phyloP scores from a whole-genome alignment of 2,888 invertebrate genomes.

The Apodemia hepburni region DNA sequence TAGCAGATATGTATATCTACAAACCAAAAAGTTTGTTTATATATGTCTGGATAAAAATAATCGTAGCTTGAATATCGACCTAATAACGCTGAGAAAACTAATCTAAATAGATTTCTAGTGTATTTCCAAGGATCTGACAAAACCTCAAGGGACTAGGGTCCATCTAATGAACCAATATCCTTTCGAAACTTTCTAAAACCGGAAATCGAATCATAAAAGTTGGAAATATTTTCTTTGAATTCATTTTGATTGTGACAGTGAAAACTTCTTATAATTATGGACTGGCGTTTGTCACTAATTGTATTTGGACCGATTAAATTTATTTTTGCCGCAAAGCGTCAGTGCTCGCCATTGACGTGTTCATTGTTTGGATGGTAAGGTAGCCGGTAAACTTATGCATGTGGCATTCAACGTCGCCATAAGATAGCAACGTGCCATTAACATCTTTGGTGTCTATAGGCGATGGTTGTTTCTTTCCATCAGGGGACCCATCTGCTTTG shows the following conservation, averaged over 20 bases:
- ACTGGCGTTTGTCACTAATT: neutral
- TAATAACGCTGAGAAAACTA: slow-evolving; percentile 1
- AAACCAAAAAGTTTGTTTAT: too few relatives aligned
- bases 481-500: too few relatives aligned
- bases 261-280: neutral
- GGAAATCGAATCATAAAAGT: slow-evolving; percentile 8
- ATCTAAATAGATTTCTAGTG: neutral
- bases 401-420: too few relatives aligned
- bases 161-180: slow-evolving; percentile 6
- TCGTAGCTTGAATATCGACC: neutral
- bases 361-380: too few relatives aligned
- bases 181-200: slow-evolving; percentile 6
- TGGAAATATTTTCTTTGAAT: slow-evolving; percentile 1
- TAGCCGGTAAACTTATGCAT: too few relatives aligned
- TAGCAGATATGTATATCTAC: too few relatives aligned
- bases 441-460: too few relatives aligned
- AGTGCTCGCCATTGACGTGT: too few relatives aligned
- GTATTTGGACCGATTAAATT: too few relatives aligned
- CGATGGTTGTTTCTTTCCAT: too few relatives aligned
- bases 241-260: neutral
- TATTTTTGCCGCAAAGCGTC: too few relatives aligned
- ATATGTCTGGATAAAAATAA: neutral
- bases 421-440: too few relatives aligned
- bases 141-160: neutral
- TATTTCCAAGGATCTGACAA: neutral